phyloP scores from a whole-genome alignment of 2,113 vertebrate species.

The Periophthalmodon schlosseri region DNA sequence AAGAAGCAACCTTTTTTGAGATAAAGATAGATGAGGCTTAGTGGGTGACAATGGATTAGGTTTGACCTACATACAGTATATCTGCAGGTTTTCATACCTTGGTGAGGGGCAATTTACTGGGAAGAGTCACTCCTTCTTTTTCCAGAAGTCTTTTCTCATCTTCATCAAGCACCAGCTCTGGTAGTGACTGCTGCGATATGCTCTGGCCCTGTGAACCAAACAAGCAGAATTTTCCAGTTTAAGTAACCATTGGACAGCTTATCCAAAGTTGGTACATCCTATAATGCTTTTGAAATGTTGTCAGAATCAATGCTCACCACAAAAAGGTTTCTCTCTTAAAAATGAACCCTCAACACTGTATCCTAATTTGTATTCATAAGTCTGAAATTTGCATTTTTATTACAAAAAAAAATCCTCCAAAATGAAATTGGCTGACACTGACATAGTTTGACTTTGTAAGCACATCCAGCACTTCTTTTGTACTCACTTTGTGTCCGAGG shows the following conservation, averaged over 20 bases:
- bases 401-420: not conserved
- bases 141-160: constrained; percentile 93
- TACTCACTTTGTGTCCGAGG: constrained; percentile 78
- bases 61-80: constrained; percentile 23
- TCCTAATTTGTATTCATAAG: not conserved
- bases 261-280: not conserved
- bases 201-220: constrained; percentile 60
- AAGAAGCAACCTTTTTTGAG: not conserved
- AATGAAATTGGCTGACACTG: not conserved
- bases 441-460: not conserved
- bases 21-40: constrained; percentile 15
- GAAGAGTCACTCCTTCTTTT: constrained; percentile 88
- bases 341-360: not conserved
- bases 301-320: not conserved
- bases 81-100: constrained; percentile 78
- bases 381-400: not conserved
- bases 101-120: constrained; percentile 89
- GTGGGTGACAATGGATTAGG: not conserved
- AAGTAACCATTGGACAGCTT: constrained; percentile 4
- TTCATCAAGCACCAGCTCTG: constrained; percentile 88
- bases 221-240: constrained; percentile 32
- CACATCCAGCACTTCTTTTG: constrained; percentile 26
- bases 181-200: constrained; percentile 66
- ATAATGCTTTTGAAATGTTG: not conserved
- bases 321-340: not conserved